Percentiles rank a stretch among this genome's conserved stretches.
phyloP scores from a whole-genome alignment of 2,888 invertebrate genomes.

The Cryptops parisi region DNA sequence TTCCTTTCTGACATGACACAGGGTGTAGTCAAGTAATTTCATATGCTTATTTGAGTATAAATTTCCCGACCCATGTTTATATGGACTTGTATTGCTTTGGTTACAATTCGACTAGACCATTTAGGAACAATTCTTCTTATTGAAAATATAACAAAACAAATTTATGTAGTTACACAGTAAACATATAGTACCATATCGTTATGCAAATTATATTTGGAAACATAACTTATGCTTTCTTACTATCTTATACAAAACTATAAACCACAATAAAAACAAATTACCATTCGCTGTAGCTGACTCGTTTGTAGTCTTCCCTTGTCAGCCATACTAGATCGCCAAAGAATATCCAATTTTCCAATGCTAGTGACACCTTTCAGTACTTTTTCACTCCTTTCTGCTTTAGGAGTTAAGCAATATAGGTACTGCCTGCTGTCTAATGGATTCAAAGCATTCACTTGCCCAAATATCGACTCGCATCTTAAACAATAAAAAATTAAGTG shows the following conservation, averaged over 20 bases:
- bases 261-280: conserved; percentile 29
- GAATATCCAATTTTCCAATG: conserved; percentile 93
- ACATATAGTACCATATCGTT: too few relatives aligned
- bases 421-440: conserved; percentile 87
- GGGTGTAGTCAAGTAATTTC: too few relatives aligned
- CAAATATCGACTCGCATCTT: conserved; percentile 28
- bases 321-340: conserved; percentile 93
- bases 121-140: too few relatives aligned
- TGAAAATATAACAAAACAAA: too few relatives aligned
- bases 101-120: too few relatives aligned
- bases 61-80: background rate
- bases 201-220: too few relatives aligned
- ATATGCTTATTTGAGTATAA: too few relatives aligned
- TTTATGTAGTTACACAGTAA: too few relatives aligned
- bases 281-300: conserved; percentile 79
- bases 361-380: conserved; percentile 66
- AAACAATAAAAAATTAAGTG: too few relatives aligned
- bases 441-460: conserved; percentile 45
- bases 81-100: background rate
- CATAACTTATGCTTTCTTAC: background rate
- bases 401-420: conserved; percentile 78
- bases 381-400: conserved; percentile 59
- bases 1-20: too few relatives aligned
- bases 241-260: background rate
- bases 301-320: conserved; percentile 95